These are phyloP conservation scores for Euproctis similis DNA, from an alignment of 2,888 invertebrate genomes.

Conservation along the genomic window DNA sequence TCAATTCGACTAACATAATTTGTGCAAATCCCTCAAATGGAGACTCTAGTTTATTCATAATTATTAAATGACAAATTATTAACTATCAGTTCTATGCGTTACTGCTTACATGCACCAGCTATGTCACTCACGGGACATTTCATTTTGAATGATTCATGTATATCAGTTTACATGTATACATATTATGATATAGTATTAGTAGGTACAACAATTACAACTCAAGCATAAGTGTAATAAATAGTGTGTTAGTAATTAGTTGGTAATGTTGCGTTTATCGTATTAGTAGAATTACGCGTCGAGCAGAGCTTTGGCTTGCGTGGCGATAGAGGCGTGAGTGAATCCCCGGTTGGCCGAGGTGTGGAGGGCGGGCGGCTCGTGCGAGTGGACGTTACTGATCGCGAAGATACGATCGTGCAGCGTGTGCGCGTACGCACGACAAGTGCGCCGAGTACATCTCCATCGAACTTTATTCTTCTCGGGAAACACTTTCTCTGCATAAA, in stretches of 20 bases:
- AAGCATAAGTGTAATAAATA: slow-evolving; percentile 4
- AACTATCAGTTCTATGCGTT: slow-evolving; percentile 22
- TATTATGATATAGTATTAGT: background rate
- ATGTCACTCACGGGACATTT: slow-evolving; percentile 9
- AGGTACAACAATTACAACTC: background rate
- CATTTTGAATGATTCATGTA: background rate
- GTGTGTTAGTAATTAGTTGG: slow-evolving; percentile 9
- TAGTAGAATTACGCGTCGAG: slow-evolving; percentile 54
- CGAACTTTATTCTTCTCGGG: slow-evolving; percentile 72
- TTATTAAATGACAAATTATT: too few species aligned
- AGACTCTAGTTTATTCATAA: too few species aligned
- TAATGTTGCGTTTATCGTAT: background rate
- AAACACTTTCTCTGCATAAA: slow-evolving; percentile 72
- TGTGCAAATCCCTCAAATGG: too few species aligned
- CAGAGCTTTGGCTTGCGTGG: slow-evolving; percentile 45
- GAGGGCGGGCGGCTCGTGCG: slow-evolving; percentile 53
- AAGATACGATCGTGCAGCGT: slow-evolving; percentile 69
- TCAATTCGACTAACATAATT: too few species aligned
- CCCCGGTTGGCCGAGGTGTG: slow-evolving; percentile 21
- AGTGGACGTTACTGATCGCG: slow-evolving; percentile 67
- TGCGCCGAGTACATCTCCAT: slow-evolving; percentile 70
- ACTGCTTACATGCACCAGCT: slow-evolving; percentile 13
- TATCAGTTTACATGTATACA: background rate
- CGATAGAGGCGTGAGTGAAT: slow-evolving; percentile 31
- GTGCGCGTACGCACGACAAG: slow-evolving; percentile 70